A percentile compares a stretch with the other conserved stretches of the same genome.
These are phyloP conservation scores for Baccha elongata DNA, from an alignment of 2,888 invertebrate genomes.

Conservation along the genomic window DNA sequence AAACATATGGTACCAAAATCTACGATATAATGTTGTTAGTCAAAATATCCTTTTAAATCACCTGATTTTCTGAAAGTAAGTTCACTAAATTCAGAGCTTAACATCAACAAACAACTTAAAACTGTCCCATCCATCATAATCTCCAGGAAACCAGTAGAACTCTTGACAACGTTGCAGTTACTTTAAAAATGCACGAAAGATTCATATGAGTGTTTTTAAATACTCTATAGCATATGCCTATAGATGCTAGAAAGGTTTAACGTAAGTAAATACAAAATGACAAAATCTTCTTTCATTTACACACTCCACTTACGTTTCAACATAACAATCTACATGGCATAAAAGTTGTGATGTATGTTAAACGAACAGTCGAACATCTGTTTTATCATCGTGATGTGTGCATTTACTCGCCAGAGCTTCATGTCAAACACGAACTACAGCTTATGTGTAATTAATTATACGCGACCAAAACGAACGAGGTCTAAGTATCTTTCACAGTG, in stretches of 20 bases:
- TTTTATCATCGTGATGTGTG: slow-evolving; percentile 12
- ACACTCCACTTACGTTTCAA: slow-evolving; percentile 59
- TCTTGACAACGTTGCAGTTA: slow-evolving; percentile 13
- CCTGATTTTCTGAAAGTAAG: not conserved
- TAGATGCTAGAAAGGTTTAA: no score
- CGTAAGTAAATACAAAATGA: slow-evolving; percentile 29
- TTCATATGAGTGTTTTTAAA: no score
- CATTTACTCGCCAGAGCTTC: slow-evolving; percentile 23
- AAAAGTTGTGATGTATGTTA: not conserved
- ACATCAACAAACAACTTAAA: slow-evolving; percentile 23
- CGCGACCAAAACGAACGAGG: slow-evolving; percentile 13
- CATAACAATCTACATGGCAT: not conserved
- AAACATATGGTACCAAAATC: not conserved
- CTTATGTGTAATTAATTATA: slow-evolving; percentile 60
- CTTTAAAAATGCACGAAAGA: slow-evolving; percentile 39
- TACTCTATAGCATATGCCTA: no score
- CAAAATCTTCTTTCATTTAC: slow-evolving; percentile 69
- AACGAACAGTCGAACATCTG: slow-evolving; percentile 31
- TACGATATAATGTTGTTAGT: slow-evolving; percentile 8
- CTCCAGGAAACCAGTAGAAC: slow-evolving; percentile 54
- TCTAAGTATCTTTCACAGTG: slow-evolving; percentile 8
- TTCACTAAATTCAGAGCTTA: slow-evolving; percentile 9
- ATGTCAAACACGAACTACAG: slow-evolving; percentile 63
- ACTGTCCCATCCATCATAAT: slow-evolving; percentile 36
- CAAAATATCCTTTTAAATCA: slow-evolving; percentile 4